Percentiles rank a stretch among this genome's conserved stretches.
phyloP scores from a whole-genome alignment of 1,140 invertebrate species.

The Macrobrachium nipponense region DNA sequence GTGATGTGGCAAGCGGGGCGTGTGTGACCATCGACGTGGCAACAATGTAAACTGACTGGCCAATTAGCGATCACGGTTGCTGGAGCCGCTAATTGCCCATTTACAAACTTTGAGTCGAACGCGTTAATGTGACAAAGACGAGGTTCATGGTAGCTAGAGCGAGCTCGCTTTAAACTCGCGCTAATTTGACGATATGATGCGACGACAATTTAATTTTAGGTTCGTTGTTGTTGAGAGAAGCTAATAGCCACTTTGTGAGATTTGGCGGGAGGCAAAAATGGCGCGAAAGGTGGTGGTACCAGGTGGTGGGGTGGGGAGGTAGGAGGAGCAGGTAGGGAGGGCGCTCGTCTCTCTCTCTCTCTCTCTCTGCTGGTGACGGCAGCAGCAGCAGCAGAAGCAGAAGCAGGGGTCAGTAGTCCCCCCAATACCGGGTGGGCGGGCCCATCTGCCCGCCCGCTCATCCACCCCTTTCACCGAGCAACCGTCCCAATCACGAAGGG shows the following conservation, averaged over 20 bases:
- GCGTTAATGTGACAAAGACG: slow-evolving; percentile 59
- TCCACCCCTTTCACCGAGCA: no score
- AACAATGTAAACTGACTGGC: slow-evolving; percentile 63
- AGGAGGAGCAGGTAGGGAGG: not conserved
- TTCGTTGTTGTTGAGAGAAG: slow-evolving; percentile 4
- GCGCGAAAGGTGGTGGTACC: slow-evolving; percentile 7
- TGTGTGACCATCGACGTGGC: slow-evolving; percentile 51
- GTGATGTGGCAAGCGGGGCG: slow-evolving; percentile 4
- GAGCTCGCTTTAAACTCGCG: slow-evolving; percentile 37
- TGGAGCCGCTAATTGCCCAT: slow-evolving; percentile 58
- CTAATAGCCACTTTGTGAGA: slow-evolving; percentile 3
- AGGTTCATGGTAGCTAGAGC: slow-evolving; percentile 40
- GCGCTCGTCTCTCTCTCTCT: slow-evolving; percentile 2
- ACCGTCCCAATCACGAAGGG: no score
- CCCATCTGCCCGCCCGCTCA: no score
- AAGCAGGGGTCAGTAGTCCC: no score
- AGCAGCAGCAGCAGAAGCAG: no score
- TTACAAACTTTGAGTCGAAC: slow-evolving; percentile 56
- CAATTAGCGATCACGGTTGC: slow-evolving; percentile 60
- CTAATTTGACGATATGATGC: slow-evolving; percentile 44
- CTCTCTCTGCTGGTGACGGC: not conserved
- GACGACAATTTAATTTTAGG: slow-evolving; percentile 55
- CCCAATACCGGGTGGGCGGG: no score
- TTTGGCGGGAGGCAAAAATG: not conserved
- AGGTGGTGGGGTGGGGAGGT: not conserved